A percentile compares a stretch with the other conserved stretches of the same genome.
Conservation (phyloP, 2,113 vertebrate species). For the Pao palembangensis region DNA sequence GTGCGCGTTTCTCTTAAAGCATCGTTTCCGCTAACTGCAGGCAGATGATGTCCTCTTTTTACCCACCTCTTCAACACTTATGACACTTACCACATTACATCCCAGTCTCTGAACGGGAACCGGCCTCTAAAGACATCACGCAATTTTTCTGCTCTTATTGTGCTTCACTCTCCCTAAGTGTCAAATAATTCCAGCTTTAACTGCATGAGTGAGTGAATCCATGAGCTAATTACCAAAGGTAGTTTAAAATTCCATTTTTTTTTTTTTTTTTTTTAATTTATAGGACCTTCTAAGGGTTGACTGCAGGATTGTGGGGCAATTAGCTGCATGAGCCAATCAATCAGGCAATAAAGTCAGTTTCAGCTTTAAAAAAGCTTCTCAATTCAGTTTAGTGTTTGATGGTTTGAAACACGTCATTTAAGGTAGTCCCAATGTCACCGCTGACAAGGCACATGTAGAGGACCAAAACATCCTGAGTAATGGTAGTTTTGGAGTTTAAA, state of each 20-base stretch:
- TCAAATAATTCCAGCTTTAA: background rate
- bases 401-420: too few species aligned
- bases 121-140: background rate
- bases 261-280: background rate
- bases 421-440: too few species aligned
- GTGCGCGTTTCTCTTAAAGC: constrained; percentile 13
- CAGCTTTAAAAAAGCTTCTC: background rate
- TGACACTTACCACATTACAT: too few species aligned
- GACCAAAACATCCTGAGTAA: too few species aligned
- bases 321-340: background rate
- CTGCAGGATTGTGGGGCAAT: background rate
- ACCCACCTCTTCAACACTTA: background rate
- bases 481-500: too few species aligned
- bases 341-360: background rate
- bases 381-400: too few species aligned
- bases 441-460: too few species aligned
- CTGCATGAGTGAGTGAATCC: background rate
- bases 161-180: background rate
- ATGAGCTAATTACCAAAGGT: background rate
- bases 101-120: background rate
- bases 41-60: background rate
- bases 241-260: background rate
- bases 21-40: constrained; percentile 14
- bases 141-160: background rate
- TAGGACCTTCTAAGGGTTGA: background rate